These are phyloP conservation scores for Clarias fuscus DNA, from an alignment of 2,797 vertebrate species.

Conservation along the genomic window DNA sequence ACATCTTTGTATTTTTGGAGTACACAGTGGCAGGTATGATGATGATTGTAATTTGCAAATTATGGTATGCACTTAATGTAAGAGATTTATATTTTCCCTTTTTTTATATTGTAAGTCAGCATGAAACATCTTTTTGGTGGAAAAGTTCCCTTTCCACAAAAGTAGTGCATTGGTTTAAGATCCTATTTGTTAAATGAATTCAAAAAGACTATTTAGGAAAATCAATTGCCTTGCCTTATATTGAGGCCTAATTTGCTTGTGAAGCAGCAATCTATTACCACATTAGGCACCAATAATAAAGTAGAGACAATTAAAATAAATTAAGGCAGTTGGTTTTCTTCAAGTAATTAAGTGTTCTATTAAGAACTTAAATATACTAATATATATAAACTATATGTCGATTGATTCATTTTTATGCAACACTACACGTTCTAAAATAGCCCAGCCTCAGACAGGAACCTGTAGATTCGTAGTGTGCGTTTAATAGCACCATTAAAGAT, in stretches of 20 bases:
- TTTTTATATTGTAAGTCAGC: neutral
- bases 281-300: constrained; percentile 15
- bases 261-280: constrained; percentile 11
- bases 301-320: constrained; percentile 7
- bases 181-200: constrained; percentile 2
- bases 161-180: neutral
- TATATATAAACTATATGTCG: too few relatives aligned
- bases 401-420: constrained; percentile 5
- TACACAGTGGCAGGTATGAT: neutral
- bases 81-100: neutral
- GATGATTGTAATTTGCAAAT: neutral
- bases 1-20: neutral
- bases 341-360: neutral
- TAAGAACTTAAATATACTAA: too few relatives aligned
- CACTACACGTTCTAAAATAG: neutral
- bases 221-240: constrained; percentile 20
- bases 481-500: constrained; percentile 46
- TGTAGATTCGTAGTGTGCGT: neutral
- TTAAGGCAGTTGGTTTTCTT: constrained; percentile 21
- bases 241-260: constrained; percentile 16
- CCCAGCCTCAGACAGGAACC: neutral
- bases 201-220: constrained; percentile 8
- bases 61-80: neutral
- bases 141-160: neutral
- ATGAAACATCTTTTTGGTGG: too few relatives aligned